Conservation (phyloP, 1,140 invertebrate genomes). For the Drosophila takahashii region DNA sequence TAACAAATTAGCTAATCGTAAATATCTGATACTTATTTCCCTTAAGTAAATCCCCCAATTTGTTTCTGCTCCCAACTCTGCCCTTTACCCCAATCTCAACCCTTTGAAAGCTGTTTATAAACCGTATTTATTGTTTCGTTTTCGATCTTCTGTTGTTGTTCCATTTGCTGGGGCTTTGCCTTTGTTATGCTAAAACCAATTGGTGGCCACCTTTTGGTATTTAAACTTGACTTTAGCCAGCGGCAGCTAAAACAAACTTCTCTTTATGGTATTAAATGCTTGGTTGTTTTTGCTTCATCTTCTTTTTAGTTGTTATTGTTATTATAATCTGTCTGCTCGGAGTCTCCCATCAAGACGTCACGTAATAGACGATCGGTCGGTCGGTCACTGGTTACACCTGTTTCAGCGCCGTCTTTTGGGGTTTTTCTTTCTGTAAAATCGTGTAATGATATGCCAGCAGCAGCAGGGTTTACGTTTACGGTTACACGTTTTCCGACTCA, state of each 20-base stretch:
- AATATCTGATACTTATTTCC: neutral
- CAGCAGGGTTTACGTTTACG: constrained; percentile 44
- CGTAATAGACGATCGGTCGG: constrained; percentile 59
- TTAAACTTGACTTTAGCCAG: constrained; percentile 58
- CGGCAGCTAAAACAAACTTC: constrained; percentile 51
- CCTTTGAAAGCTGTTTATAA: constrained; percentile 49
- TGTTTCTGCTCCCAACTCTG: constrained; percentile 35
- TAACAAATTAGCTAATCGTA: neutral
- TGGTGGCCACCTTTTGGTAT: constrained; percentile 61
- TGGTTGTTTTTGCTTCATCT: constrained; percentile 13
- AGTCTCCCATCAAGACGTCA: constrained; percentile 68
- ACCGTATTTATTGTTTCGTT: constrained; percentile 62
- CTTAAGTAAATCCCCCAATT: constrained; percentile 14
- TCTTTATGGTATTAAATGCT: constrained; percentile 37
- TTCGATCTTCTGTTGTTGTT: constrained; percentile 8
- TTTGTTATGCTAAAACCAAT: constrained; percentile 68
- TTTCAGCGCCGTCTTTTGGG: constrained; percentile 52
- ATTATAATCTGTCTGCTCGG: constrained; percentile 51
- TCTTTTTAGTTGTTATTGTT: constrained; percentile 38
- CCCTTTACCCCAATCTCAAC: constrained; percentile 45
- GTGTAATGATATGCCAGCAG: constrained; percentile 78
- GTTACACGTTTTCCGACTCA: constrained; percentile 57
- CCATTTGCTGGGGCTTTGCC: constrained; percentile 37
- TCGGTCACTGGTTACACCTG: constrained; percentile 77
- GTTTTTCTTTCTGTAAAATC: constrained; percentile 34